Base-by-base conservation (phyloP, 2,888 invertebrate genomes). In the Tyria jacobaeae region DNA sequence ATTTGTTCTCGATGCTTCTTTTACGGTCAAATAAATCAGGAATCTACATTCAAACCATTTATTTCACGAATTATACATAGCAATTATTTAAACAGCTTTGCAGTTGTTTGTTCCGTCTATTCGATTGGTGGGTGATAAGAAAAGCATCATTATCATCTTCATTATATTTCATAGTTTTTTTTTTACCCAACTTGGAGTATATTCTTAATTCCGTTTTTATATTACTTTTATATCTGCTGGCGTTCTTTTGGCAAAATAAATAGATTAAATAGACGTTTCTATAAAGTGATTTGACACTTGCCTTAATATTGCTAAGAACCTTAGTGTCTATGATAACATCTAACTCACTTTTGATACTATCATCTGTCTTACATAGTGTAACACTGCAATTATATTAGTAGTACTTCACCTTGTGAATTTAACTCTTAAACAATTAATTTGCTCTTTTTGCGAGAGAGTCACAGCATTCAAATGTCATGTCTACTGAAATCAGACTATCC, bases 401-500 rank as follows among this genome's bases (percentile, higher is more conserved):
- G n/a, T n/a, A n/a, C n/a, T n/a, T n/a, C n/a, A n/a, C n/a, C n/a
- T n/a, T n/a, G n/a, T n/a, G n/a, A n/a, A n/a, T n/a, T n/a, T n/a
- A n/a, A n/a, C n/a, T 7, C 14, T 25, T n/a, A 6, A 49, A 6
- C 24, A 24, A 51, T 3, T 10, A 12, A 37, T 27, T 39, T n/a
- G 7, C 27, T 35, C n/a, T 37, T 37, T 24, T 17, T 58, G 12
- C 58, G 9, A 47, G 53, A 47, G 59, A 59, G n/a, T 44, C 17
- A 44, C 37, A 39, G 27, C n/a, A 35, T n/a, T 24, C 12, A 12
- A 21, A 5, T 44, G 25, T 53, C 53, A 25, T 37, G 39, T 25
- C 53, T 17, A 37, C 41, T 24, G 44, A 21, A 44, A 58, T 47
- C 52, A 47, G 15, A 52, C 25, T 59, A 59, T 35, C 24, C 27